Evolutionary conservation across 2,888 invertebrate species (phyloP), one percentile per base, ranked within the genome.

Genomic region (Mythimna impura): DNA sequence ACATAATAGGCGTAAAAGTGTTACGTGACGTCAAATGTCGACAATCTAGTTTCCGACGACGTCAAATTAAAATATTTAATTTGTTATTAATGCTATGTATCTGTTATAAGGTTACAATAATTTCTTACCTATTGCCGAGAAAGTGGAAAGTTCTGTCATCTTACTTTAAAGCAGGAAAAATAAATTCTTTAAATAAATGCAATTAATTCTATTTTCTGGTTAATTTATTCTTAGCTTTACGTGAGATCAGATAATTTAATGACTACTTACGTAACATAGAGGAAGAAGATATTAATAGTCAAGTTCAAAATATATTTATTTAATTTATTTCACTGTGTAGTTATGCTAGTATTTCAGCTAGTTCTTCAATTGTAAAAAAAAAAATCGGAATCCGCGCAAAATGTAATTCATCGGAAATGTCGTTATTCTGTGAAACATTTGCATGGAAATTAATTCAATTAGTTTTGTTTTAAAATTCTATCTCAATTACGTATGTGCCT

Each of bases 61-160:
- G 77, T 81, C 88, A 78, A 83, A 88, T 89, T 84, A 22, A 89
- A 87, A 90, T 89, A 89, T 88, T 89, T 81, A 86, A 22, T 22
- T 81, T 67, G 65, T 73, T 77, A 76, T 79, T 64, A 76, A 71
- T 65, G 55, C 50, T 75, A 75, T 60, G 72, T 73, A 67, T 75
- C 22, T 73, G 75, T 58, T 73, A 78, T 72, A 71, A 66, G 66
- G 73, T 76, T 80, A 55, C 54, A 60, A 34, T 40, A 36, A 55
- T 74, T 67, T 72, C 74, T 75, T 78, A 73, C n/a, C n/a, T 52
- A 52, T 62, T 77, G 66, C 71, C 66, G 73, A 89, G 90, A 91
- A 91, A 91, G 89, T 82, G 80, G 87, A 87, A 88, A 88, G 85
- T 84, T 83, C 69, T 50, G n/a, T 54, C 50, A 60, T 25, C 22